A percentile compares a stretch with the other conserved stretches of the same genome.
Evolutionary conservation across 2,797 vertebrate genomes (phyloP).

Genomic region (Siniperca scherzeri): DNA sequence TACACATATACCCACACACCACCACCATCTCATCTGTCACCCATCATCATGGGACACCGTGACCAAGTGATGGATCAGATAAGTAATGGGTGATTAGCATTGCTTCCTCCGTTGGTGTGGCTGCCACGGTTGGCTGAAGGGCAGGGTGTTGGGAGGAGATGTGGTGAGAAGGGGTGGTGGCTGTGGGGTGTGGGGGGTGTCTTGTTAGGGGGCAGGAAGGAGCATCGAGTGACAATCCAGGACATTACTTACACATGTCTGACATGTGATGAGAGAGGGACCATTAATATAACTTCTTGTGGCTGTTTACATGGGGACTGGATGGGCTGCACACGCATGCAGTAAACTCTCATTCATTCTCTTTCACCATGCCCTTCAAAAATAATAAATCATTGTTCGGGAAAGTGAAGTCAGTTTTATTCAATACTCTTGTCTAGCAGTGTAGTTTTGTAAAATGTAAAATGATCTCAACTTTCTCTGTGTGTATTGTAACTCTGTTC

Average conservation of each 20-base stretch:
- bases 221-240: constrained; percentile 36
- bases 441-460: constrained; percentile 13
- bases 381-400: too few relatives aligned
- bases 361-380: not conserved
- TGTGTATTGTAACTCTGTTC: constrained; percentile 19
- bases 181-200: constrained; percentile 4
- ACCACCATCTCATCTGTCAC: constrained; percentile 26
- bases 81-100: constrained; percentile 56
- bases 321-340: not conserved
- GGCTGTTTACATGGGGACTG: constrained; percentile 19
- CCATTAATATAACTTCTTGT: constrained; percentile 36
- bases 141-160: not conserved
- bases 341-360: not conserved
- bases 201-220: constrained; percentile 31
- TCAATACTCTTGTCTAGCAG: too few relatives aligned
- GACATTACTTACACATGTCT: constrained; percentile 48
- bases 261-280: constrained; percentile 37
- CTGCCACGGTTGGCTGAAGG: not conserved
- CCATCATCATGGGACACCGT: constrained; percentile 20
- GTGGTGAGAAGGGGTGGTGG: not conserved
- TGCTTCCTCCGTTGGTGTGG: constrained; percentile 7
- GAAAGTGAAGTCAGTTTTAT: too few relatives aligned
- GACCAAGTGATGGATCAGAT: constrained; percentile 38
- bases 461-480: constrained; percentile 4
- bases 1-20: constrained; percentile 1